Conservation (phyloP, 2,113 vertebrate species). For the Alethe castanea region DNA sequence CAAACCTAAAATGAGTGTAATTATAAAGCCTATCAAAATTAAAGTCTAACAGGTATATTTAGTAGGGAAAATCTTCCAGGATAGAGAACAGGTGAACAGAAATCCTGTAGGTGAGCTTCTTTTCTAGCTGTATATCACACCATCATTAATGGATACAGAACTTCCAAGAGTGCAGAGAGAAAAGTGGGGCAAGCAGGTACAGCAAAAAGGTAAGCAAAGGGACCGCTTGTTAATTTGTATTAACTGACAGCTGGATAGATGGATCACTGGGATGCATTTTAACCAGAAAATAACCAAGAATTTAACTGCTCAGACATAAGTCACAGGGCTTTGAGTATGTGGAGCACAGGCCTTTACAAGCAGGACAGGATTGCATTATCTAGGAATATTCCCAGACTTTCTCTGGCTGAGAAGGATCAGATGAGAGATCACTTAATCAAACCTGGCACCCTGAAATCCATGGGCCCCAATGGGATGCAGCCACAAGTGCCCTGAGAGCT, state of each 20-base stretch:
- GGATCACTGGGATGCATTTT: neutral
- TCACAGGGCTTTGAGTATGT: neutral
- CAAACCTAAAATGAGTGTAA: neutral
- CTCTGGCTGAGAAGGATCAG: neutral
- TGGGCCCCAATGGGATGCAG: neutral
- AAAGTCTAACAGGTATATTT: neutral
- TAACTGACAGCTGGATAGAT: neutral
- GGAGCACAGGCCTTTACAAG: neutral
- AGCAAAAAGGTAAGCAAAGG: neutral
- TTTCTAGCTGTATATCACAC: neutral
- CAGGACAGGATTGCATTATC: neutral
- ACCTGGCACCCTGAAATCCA: neutral
- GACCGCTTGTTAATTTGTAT: neutral
- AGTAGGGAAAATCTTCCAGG: neutral
- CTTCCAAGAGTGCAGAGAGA: neutral
- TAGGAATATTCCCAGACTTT: neutral
- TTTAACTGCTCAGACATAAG: neutral
- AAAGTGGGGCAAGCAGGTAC: neutral
- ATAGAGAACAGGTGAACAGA: neutral
- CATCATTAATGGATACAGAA: neutral
- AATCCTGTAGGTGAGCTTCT: neutral
- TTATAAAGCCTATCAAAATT: neutral
- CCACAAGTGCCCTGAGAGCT: neutral
- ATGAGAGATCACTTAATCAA: neutral
- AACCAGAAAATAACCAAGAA: neutral